phyloP scores from a whole-genome alignment of 2,113 vertebrate species.

The Pangasianodon gigas region DNA sequence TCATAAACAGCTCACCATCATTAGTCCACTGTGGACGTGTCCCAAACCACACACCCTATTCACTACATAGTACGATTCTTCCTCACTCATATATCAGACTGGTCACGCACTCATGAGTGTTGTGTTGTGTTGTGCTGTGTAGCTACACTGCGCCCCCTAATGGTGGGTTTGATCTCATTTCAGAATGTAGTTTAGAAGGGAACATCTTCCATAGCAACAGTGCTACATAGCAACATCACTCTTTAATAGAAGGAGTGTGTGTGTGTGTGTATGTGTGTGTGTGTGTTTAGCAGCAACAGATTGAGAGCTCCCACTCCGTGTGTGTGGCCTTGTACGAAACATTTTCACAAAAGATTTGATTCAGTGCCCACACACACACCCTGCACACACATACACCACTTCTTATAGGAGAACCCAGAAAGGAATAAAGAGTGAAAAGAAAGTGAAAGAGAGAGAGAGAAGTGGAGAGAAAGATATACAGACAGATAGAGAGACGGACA shows the following conservation, averaged over 20 bases:
- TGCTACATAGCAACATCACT: constrained; percentile 75
- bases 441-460: not conserved
- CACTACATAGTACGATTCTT: not conserved
- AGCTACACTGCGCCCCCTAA: constrained; percentile 66
- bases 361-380: not conserved
- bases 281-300: constrained; percentile 5
- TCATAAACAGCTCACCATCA: not conserved
- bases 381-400: not conserved
- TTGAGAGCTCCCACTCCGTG: constrained; percentile 23
- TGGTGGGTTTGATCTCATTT: constrained; percentile 64
- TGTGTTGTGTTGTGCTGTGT: not conserved
- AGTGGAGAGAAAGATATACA: not conserved
- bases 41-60: constrained; percentile 1
- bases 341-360: constrained; percentile 19
- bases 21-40: not conserved
- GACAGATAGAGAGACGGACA: not conserved
- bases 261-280: not conserved
- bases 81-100: not conserved
- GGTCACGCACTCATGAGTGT: not conserved
- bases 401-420: not conserved
- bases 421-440: not conserved
- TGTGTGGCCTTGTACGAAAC: constrained; percentile 23
- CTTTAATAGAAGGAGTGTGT: constrained; percentile 61
- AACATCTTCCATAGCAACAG: constrained; percentile 78
- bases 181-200: constrained; percentile 33